Evolutionary conservation across 2,888 invertebrate genomes (phyloP).

Genomic region (Saturnia pavonia): DNA sequence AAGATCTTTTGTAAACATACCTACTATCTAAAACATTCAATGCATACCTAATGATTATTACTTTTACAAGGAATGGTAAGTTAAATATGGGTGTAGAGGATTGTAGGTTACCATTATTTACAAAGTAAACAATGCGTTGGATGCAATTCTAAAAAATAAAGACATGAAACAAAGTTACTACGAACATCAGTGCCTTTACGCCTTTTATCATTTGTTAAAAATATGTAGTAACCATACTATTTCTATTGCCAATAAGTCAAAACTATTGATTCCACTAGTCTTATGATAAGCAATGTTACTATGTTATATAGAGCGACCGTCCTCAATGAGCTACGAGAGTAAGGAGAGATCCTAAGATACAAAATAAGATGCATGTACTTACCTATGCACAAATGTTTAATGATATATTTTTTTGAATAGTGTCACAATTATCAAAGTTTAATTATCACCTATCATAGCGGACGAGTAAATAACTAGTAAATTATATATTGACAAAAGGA

Average conservation of each 20-base stretch:
- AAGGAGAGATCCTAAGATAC: too few relatives aligned
- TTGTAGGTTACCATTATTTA: neutral
- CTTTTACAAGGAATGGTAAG: neutral
- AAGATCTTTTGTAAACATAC: neutral
- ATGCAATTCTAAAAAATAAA: neutral
- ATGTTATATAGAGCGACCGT: too few relatives aligned
- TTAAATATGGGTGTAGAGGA: neutral
- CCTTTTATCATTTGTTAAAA: neutral
- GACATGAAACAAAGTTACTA: neutral
- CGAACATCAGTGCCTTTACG: neutral
- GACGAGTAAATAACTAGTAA: too few relatives aligned
- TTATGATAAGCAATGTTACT: too few relatives aligned
- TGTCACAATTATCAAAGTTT: too few relatives aligned
- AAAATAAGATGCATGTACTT: too few relatives aligned
- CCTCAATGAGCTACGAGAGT: too few relatives aligned
- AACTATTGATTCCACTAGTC: neutral
- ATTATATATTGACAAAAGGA: too few relatives aligned
- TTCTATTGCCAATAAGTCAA: neutral
- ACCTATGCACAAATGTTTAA: too few relatives aligned
- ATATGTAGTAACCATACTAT: neutral
- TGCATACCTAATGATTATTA: neutral
- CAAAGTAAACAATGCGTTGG: neutral
- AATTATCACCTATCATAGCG: too few relatives aligned
- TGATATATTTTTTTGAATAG: too few relatives aligned
- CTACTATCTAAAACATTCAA: neutral